These are phyloP conservation scores for Monopterus albus DNA, from an alignment of 2,113 vertebrate genomes.

Conservation along the genomic window DNA sequence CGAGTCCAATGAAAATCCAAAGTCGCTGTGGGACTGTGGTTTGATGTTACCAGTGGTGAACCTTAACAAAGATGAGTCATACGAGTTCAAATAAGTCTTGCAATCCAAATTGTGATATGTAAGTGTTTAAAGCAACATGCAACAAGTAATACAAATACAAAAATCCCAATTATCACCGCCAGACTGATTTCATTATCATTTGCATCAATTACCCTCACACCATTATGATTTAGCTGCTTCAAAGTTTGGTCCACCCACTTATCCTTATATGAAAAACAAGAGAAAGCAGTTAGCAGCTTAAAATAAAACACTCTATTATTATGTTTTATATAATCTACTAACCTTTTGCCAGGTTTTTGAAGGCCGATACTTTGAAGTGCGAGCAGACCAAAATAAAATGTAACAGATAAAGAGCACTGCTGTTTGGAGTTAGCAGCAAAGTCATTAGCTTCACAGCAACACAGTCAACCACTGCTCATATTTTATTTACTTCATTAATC, in stretches of 20 bases:
- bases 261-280: not conserved
- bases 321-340: too few species aligned
- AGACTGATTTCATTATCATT: not conserved
- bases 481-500: slow-evolving; percentile 43
- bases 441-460: not conserved
- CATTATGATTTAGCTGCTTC: too few species aligned
- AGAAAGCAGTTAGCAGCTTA: not conserved
- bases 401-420: not conserved
- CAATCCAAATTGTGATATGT: not conserved
- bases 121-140: not conserved
- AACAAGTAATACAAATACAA: not conserved
- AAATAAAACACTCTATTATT: too few species aligned
- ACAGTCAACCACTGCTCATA: slow-evolving; percentile 8
- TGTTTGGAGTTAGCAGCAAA: not conserved
- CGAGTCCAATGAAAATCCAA: too few species aligned
- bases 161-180: too few species aligned
- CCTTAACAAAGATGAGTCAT: too few species aligned
- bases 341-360: slow-evolving; percentile 40
- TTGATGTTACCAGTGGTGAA: too few species aligned
- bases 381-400: slow-evolving; percentile 7
- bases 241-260: too few species aligned
- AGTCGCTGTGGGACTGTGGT: too few species aligned
- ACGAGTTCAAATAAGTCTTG: too few species aligned
- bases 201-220: not conserved
- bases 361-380: not conserved